phyloP scores from a whole-genome alignment of 2,797 vertebrate species.

The Rhadinocentrus ornatus region DNA sequence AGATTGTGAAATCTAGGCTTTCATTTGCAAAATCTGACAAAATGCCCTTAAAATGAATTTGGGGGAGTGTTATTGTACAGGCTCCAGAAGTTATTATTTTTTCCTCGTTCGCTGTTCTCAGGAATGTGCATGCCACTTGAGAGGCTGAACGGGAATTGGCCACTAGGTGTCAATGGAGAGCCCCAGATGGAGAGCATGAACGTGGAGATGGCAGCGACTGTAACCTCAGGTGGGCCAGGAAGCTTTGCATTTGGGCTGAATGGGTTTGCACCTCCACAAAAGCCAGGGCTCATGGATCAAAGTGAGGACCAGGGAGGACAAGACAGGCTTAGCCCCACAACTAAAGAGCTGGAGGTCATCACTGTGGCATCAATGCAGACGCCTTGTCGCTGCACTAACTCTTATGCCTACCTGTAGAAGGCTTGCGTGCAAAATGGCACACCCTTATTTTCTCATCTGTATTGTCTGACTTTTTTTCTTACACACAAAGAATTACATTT shows the following conservation, averaged over 20 bases:
- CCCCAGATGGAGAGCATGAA: slow-evolving; percentile 90
- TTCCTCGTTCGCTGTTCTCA: slow-evolving; percentile 23
- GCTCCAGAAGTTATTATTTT: too few species aligned
- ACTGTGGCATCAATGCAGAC: slow-evolving; percentile 98
- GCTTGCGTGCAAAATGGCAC: slow-evolving; percentile 31
- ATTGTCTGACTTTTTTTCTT: slow-evolving; percentile 37
- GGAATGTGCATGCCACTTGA: slow-evolving; percentile 72
- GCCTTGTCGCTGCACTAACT: slow-evolving; percentile 96
- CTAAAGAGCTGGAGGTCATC: slow-evolving; percentile 95
- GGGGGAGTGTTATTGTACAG: too few species aligned
- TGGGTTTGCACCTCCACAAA: slow-evolving; percentile 80
- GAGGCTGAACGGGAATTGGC: slow-evolving; percentile 75
- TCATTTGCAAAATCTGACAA: too few species aligned
- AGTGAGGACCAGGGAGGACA: slow-evolving; percentile 83
- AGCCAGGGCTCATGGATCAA: slow-evolving; percentile 75
- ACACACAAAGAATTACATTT: slow-evolving; percentile 35
- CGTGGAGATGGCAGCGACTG: slow-evolving; percentile 85
- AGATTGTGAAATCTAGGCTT: too few species aligned
- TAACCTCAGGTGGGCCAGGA: slow-evolving; percentile 96
- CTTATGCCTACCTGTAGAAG: slow-evolving; percentile 91
- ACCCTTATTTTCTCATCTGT: slow-evolving; percentile 40
- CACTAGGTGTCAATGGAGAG: slow-evolving; percentile 79
- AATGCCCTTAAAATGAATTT: too few species aligned
- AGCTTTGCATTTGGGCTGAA: slow-evolving; percentile 90
- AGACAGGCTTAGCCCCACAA: slow-evolving; percentile 83